Base-by-base conservation (phyloP, 2,797 vertebrate genomes). In the Microctenopoma lineatum region DNA sequence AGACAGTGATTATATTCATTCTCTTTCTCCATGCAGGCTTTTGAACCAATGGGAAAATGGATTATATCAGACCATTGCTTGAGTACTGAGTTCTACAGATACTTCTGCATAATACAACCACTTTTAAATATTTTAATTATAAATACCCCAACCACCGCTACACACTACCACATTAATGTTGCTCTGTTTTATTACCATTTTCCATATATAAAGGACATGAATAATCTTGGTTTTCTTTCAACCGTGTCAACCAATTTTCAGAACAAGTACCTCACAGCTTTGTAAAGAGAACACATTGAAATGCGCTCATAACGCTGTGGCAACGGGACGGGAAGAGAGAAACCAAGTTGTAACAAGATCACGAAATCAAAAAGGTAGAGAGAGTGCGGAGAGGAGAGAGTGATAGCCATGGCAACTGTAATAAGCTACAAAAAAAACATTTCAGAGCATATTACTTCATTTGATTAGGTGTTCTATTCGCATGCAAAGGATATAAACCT, bases 161-260 rank as follows among this genome's bases (percentile, higher is more conserved):
- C 62, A 44, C 4, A 57, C 68, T 70, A 63, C 66, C 65, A 64
- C 62, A 78, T 90, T 87, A 84, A 86, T 66, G 69, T 64, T 55
- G 73, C 53, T 80, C 81, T 29, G 71, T 90, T 90, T 86, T 83
- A 90, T 92, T 89, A 91, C 55, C 75, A 82, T 82, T 78, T 71
- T 62, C 36, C n/a, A 46, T 80, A 84, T 80, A 93, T 92, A 84
- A 91, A 71, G 90, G 90, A 88, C 88, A 83, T 7, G 74, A 83
- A 84, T 90, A 89, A 89, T 89, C 84, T 82, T 54, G 42, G 58
- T 74, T 89, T 88, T 70, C 84, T 83, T 85, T 84, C 74, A 80
- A 78, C 71, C 54, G n/a, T 13, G 70, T 56, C 27, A 46, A 64
- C 73, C 77, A 75, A 80, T 87, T 86, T 89, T 83, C 74, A 55